Base-by-base conservation (phyloP, 1,140 invertebrate species). In the Drosophila eugracilis region DNA sequence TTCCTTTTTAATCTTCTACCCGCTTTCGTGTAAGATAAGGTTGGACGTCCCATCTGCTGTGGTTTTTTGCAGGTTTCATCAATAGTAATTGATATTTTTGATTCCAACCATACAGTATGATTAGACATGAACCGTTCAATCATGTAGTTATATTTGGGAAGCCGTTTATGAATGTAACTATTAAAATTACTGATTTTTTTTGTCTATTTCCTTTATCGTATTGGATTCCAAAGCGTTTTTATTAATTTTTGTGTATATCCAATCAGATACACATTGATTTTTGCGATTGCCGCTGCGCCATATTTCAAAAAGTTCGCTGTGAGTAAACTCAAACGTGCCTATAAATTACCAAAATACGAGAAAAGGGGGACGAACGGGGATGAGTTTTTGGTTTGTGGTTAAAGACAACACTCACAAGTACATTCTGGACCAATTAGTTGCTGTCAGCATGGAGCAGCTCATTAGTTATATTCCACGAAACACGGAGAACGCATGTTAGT, bases 91-190 rank as follows among this genome's bases (percentile, higher is more conserved):
- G 37, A 22, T 48, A 66, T 66, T 36, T 65, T 69, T 24, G 36
- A 44, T 30, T 34, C 26, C 60, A 74, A 14, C 49, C 50, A 67
- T 44, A 30, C 19, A 54, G 54, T 39, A 60, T 74, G 50, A 28
- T 74, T 74, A 12, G 30, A 32, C 10, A 32, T 32, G 12, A 32
- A 32, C 12, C 30, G 30, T 37, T 57, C 41, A 37, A 48, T 17
- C 60, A 58, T 53, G 10, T 53, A 47, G 30, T 58, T 73, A 59
- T 44, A 67, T 73, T 73, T 73, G 41, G 48, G 44, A 42, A 60
- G 34, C 26, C 47, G 14, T 67, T 53, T 60, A 41, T 73, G 14
- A 48, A 66, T 57, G 22, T 49, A 47, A 49, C 41, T 44, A 36
- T 57, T 9, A 49, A 48, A n/a, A n/a, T n/a, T n/a, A n/a, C n/a